These are phyloP conservation scores for Oreochromis mossambicus DNA, from an alignment of 2,797 vertebrate species.

Conservation along the genomic window DNA sequence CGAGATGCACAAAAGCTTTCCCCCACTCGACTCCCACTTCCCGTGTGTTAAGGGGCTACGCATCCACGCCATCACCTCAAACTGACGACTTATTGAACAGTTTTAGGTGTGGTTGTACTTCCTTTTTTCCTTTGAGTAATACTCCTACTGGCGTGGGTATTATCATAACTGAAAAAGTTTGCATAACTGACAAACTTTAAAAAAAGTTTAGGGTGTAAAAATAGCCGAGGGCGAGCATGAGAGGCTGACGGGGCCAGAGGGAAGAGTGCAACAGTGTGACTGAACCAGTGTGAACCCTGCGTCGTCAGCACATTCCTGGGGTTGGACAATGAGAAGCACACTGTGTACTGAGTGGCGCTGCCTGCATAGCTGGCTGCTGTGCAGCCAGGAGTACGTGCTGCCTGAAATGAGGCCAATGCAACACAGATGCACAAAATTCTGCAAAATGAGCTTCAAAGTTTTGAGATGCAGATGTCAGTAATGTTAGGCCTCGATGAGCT, in stretches of 20 bases:
- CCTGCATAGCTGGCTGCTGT: constrained; percentile 55
- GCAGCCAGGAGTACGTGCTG: constrained; percentile 26
- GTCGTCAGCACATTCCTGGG: constrained; percentile 74
- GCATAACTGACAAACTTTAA: constrained; percentile 55
- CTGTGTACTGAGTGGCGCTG: constrained; percentile 65
- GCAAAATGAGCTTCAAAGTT: neutral
- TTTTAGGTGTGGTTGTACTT: constrained; percentile 16
- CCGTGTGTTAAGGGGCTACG: constrained; percentile 6
- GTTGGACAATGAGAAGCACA: constrained; percentile 75
- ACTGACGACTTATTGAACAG: constrained; percentile 8
- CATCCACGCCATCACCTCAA: neutral
- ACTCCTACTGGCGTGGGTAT: neutral
- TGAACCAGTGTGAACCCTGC: constrained; percentile 71
- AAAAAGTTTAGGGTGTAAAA: constrained; percentile 49
- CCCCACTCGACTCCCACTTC: constrained; percentile 19
- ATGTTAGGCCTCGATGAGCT: neutral
- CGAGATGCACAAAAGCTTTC: constrained; percentile 31
- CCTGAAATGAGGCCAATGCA: constrained; percentile 25
- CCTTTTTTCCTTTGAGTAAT: neutral
- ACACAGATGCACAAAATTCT: constrained; percentile 3
- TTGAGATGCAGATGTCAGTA: neutral
- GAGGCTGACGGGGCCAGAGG: constrained; percentile 34
- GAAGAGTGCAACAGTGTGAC: constrained; percentile 60
- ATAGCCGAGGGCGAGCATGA: constrained; percentile 44
- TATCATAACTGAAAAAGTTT: constrained; percentile 25